Evolutionary conservation across 2,797 vertebrate species (phyloP), one percentile per base, ranked within the genome.

Genomic region (Tarsius wallacei): DNA sequence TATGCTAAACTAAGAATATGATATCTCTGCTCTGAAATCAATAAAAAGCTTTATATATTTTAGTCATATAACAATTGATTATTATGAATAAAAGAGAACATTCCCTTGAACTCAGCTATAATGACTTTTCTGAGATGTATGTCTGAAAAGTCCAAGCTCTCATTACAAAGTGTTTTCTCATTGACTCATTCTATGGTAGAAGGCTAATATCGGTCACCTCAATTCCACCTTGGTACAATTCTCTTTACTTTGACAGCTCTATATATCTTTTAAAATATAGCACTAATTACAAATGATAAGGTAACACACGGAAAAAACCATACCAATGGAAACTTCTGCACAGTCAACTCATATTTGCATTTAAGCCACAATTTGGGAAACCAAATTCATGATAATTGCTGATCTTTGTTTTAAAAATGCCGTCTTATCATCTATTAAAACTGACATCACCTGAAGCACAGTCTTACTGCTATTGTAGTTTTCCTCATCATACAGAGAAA

Each of bases 401-500:
- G 71, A 96, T 71, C 36, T 16, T 90, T 93, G n/a, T 91, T 95
- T 96, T n/a, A n/a, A 42, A 80, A 98, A 97, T 51, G 21, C 24
- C 10, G 83, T 61, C 70, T 59, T 17, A 28, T 74, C 95, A 90
- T 71, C 83, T 47, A 42, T 90, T 96, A 42, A 47, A 10, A 98
- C 74, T 95, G 96, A 80, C 28, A 78, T 94, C 92, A 73, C 26
- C 49, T 63, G 47, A 70, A 93, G 81, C 51, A 86, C 21, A n/a
- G 85, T 91, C 87, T 93, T 89, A 42, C 0, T 63, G 82, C 36
- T 96, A 90, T 91, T 31, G 12, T 68, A 87, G 61, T n/a, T 97
- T 95, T 94, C 77, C 87, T 90, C 95, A 47, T 13, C 96, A 97
- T 83, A 93, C 14, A 87, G 28, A 97, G 22, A 94, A 97, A 96